Percentiles rank a stretch among this genome's conserved stretches.
These are phyloP conservation scores for Actinia tenebrosa DNA, from an alignment of 64 coral and sea anemone genomes.

Conservation along the genomic window DNA sequence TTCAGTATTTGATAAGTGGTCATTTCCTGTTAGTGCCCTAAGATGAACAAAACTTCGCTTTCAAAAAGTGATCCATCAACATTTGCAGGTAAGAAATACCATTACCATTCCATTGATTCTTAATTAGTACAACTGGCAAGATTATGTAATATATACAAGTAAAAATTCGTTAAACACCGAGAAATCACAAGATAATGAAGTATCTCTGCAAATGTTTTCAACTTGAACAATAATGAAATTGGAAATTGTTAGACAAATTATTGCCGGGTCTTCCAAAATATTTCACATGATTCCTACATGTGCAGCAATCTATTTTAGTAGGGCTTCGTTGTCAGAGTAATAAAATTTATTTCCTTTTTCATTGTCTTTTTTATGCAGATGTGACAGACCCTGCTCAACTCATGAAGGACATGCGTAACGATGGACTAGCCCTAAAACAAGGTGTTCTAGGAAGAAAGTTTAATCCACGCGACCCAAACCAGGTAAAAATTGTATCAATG, in stretches of 20 bases:
- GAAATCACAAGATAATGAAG: too few relatives aligned
- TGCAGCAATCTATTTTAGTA: not conserved
- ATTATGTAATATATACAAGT: too few relatives aligned
- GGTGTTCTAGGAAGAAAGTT: slow-evolving; percentile 72
- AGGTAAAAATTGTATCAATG: slow-evolving; percentile 32
- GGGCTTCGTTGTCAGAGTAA: not conserved
- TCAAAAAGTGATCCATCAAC: slow-evolving; percentile 44
- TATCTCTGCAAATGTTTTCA: too few relatives aligned
- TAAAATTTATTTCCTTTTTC: not conserved
- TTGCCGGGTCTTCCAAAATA: too few relatives aligned
- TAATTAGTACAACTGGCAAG: too few relatives aligned
- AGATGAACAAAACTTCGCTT: slow-evolving; percentile 34
- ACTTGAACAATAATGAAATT: too few relatives aligned
- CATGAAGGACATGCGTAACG: slow-evolving; percentile 79
- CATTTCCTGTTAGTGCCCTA: slow-evolving; percentile 30
- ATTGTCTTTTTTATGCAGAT: slow-evolving; percentile 38
- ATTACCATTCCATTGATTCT: too few relatives aligned
- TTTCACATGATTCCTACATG: too few relatives aligned
- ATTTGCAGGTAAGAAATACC: slow-evolving; percentile 16
- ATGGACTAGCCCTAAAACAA: slow-evolving; percentile 82
- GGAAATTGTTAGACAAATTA: too few relatives aligned
- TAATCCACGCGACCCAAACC: slow-evolving; percentile 69
- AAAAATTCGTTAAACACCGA: too few relatives aligned
- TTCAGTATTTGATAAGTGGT: not conserved
- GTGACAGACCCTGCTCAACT: slow-evolving; percentile 78